Conservation (phyloP, 2,797 vertebrate genomes). For the Diplodus sargus region DNA sequence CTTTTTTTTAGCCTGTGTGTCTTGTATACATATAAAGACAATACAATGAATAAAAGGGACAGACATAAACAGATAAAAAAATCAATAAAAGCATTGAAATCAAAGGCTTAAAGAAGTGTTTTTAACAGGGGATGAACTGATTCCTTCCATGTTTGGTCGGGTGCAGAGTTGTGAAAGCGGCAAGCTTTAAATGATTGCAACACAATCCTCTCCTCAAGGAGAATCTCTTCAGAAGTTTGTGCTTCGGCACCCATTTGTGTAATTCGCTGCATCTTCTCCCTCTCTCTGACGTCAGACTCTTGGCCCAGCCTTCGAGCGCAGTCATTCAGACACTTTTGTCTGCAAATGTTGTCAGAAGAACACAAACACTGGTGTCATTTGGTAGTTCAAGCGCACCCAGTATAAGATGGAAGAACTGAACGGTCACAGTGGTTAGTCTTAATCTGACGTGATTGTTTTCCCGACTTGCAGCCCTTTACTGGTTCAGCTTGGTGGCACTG, state of each 20-base stretch:
- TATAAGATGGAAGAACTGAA: background rate
- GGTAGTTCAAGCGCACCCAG: background rate
- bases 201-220: background rate
- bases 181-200: background rate
- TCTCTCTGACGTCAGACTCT: background rate
- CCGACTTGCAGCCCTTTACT: background rate
- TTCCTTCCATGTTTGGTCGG: background rate
- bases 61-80: too few relatives aligned
- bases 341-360: too few relatives aligned
- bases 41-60: too few relatives aligned
- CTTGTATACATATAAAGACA: background rate
- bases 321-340: too few relatives aligned
- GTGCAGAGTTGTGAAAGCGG: slow-evolving; percentile 4
- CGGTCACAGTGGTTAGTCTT: background rate
- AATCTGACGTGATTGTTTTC: background rate
- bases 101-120: too few relatives aligned
- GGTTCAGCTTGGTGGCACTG: slow-evolving; percentile 23
- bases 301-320: background rate
- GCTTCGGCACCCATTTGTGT: background rate
- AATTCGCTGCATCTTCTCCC: background rate
- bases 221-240: background rate
- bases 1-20: too few relatives aligned
- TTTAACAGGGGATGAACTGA: too few relatives aligned
- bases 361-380: background rate
- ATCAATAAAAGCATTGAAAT: too few relatives aligned